Percentiles rank a stretch among this genome's conserved stretches.
These are phyloP conservation scores for Stictonetta naevosa DNA, from an alignment of 2,113 vertebrate species.

Conservation along the genomic window DNA sequence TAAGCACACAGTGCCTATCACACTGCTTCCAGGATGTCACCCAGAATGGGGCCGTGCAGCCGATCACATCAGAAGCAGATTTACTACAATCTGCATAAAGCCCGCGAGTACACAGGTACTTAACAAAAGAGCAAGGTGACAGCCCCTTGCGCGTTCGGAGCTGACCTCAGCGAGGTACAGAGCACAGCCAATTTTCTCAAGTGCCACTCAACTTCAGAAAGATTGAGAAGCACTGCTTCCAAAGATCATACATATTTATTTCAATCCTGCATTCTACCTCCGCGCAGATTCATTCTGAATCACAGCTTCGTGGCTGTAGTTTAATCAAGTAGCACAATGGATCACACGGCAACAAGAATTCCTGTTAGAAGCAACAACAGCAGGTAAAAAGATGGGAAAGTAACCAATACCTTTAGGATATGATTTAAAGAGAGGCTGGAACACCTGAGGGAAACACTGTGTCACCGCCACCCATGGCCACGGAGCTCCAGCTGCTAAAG, in stretches of 20 bases:
- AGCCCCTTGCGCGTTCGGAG: neutral
- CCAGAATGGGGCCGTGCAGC: neutral
- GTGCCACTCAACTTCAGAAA: constrained; percentile 60
- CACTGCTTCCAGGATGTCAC: neutral
- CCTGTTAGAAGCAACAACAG: neutral
- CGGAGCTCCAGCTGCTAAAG: neutral
- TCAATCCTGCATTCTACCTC: neutral
- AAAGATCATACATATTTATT: constrained; percentile 64
- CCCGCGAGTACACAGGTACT: constrained; percentile 35
- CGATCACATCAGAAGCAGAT: constrained; percentile 37
- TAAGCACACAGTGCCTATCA: neutral
- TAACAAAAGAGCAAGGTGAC: constrained; percentile 43
- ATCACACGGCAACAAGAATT: constrained; percentile 1
- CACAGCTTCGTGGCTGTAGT: neutral
- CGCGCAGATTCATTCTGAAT: neutral
- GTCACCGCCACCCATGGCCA: neutral
- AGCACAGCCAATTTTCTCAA: constrained; percentile 64
- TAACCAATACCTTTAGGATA: neutral
- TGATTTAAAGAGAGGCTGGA: neutral
- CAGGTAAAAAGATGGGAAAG: neutral
- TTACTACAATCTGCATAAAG: constrained; percentile 46
- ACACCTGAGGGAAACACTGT: neutral
- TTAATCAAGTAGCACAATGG: neutral
- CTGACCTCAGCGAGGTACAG: constrained; percentile 47
- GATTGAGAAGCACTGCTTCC: constrained; percentile 68